Percentiles rank a stretch among this genome's conserved stretches.
Conservation (phyloP, 2,113 vertebrate genomes). For the Gallinago jamesoni region DNA sequence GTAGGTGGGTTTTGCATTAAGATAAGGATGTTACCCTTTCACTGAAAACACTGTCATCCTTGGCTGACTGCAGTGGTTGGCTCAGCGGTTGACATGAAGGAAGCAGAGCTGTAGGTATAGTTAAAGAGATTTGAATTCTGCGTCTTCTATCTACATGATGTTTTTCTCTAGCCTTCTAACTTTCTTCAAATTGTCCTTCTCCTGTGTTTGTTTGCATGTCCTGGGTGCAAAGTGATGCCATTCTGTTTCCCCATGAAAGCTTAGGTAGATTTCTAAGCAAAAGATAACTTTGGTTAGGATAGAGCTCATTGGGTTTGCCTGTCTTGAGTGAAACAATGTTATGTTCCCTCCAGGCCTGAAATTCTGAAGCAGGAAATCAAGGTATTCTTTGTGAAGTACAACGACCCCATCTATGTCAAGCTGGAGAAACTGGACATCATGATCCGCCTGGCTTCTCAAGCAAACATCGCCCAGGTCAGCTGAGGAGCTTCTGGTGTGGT, state of each 20-base stretch:
- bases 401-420: conserved; percentile 98
- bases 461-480: conserved; percentile 97
- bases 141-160: not conserved
- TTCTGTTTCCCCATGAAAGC: not conserved
- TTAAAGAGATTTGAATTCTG: not conserved
- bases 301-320: not conserved
- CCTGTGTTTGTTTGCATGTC: not conserved
- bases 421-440: conserved; percentile 99
- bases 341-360: conserved; percentile 84
- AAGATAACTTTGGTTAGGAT: not conserved
- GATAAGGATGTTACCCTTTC: not conserved
- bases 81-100: not conserved
- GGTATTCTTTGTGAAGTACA: conserved; percentile 99
- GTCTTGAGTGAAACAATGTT: not conserved
- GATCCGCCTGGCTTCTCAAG: conserved; percentile 97
- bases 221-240: not conserved
- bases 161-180: not conserved
- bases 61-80: not conserved
- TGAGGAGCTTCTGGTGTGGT: not conserved
- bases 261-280: not conserved
- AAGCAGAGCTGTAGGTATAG: not conserved
- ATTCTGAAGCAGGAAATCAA: conserved; percentile 99
- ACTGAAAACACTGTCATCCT: not conserved
- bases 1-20: not conserved
- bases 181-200: not conserved